These are phyloP conservation scores for Brachypalpus laphriformis DNA, from an alignment of 2,888 invertebrate genomes.

Conservation along the genomic window DNA sequence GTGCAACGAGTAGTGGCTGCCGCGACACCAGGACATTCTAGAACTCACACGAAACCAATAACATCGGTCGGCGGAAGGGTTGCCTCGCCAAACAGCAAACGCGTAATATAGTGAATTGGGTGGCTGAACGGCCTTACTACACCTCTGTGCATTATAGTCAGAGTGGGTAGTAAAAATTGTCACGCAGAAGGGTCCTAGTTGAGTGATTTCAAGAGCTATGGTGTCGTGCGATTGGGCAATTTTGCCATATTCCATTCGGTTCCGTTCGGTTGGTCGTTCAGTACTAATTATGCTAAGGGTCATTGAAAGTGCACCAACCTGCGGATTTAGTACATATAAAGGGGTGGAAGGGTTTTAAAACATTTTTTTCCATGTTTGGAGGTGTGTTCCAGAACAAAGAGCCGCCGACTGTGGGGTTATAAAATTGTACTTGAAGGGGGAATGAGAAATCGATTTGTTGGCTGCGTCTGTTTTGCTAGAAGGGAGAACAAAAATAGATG, in stretches of 20 bases:
- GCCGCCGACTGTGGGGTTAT: background rate
- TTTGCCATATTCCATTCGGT: constrained; percentile 32
- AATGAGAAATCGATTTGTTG: constrained; percentile 1
- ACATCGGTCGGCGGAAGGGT: background rate
- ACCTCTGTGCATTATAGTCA: constrained; percentile 25
- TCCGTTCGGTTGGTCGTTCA: constrained; percentile 28
- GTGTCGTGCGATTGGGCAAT: constrained; percentile 65
- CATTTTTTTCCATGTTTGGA: background rate
- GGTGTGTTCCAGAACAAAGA: background rate
- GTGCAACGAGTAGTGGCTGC: constrained; percentile 12
- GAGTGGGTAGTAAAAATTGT: constrained; percentile 17
- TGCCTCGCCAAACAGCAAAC: background rate
- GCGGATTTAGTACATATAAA: background rate
- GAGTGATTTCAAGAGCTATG: constrained; percentile 13
- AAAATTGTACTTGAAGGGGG: background rate
- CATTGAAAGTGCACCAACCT: constrained; percentile 51
- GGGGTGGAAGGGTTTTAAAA: background rate
- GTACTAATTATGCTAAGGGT: constrained; percentile 60
- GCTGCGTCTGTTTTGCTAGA: background rate
- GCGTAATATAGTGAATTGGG: constrained; percentile 46
- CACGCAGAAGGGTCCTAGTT: constrained; percentile 37
- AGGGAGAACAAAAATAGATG: background rate
- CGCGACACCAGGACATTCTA: constrained; percentile 28
- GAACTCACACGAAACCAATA: constrained; percentile 17
- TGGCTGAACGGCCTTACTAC: constrained; percentile 28